phyloP scores from a whole-genome alignment of 2,797 vertebrate genomes.

The Vireo griseus region DNA sequence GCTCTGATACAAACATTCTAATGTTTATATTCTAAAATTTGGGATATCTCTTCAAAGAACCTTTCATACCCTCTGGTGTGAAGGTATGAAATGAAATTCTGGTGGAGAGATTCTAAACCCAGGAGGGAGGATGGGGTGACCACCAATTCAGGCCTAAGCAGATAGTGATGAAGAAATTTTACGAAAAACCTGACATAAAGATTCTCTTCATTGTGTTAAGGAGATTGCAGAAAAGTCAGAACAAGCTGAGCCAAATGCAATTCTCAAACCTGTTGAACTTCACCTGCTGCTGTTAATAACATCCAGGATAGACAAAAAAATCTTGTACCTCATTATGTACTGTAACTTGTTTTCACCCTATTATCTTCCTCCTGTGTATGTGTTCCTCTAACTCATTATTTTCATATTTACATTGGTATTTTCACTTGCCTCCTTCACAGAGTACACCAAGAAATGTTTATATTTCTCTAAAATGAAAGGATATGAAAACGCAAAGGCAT shows the following conservation, averaged over 20 bases:
- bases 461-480: background rate
- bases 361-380: background rate
- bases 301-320: background rate
- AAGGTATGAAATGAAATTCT: background rate
- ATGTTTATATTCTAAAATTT: background rate
- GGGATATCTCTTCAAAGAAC: background rate
- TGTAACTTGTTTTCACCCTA: background rate
- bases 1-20: background rate
- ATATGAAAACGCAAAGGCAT: background rate
- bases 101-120: background rate
- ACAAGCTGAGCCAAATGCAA: background rate
- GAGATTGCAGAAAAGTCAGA: background rate
- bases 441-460: background rate
- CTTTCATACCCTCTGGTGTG: background rate
- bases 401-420: background rate
- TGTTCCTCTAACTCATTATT: background rate
- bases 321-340: background rate
- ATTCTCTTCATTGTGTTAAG: background rate
- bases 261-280: background rate
- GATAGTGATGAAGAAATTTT: background rate
- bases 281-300: background rate
- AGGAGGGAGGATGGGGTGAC: background rate
- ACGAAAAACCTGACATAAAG: background rate
- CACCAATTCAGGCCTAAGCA: background rate
- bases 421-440: background rate